Evolutionary conservation across 2,113 vertebrate genomes (phyloP).

Genomic region (Petrocephalus zakoni): DNA sequence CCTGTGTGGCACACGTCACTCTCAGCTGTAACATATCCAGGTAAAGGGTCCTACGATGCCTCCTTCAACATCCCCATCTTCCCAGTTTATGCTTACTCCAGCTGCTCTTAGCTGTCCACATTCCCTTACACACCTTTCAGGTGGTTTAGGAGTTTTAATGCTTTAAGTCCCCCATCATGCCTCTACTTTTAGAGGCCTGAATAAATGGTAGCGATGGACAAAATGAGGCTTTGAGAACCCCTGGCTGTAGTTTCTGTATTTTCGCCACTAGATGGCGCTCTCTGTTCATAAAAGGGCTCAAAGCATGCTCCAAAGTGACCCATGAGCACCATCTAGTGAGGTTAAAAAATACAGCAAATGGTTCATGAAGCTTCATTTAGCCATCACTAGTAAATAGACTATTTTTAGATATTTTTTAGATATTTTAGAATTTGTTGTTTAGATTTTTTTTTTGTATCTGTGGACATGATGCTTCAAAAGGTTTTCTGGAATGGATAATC

Average conservation of each 20-base stretch:
- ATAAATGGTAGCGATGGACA: not conserved
- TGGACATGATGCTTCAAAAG: not conserved
- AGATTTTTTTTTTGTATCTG: not conserved
- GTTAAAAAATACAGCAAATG: too few species aligned
- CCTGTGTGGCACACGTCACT: constrained; percentile 79
- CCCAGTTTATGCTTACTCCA: not conserved
- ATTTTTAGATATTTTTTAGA: too few species aligned
- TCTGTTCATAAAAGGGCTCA: too few species aligned
- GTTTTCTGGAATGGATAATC: not conserved
- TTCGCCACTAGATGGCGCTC: too few species aligned
- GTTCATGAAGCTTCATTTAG: too few species aligned
- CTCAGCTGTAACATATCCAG: constrained; percentile 99
- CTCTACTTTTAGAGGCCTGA: not conserved
- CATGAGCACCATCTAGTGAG: too few species aligned
- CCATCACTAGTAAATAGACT: too few species aligned
- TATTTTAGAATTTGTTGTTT: too few species aligned
- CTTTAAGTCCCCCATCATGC: not conserved
- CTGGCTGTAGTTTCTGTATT: too few species aligned
- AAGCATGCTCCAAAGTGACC: too few species aligned
- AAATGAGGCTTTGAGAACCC: too few species aligned
- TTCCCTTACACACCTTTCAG: not conserved
- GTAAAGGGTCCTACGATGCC: constrained; percentile 71
- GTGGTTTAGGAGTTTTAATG: not conserved
- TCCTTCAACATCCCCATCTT: constrained; percentile 18
- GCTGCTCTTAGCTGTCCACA: not conserved